Percentiles rank a stretch among this genome's conserved stretches.
Conservation (phyloP, 1,140 invertebrate species). For the Oreohelix idahoensis region DNA sequence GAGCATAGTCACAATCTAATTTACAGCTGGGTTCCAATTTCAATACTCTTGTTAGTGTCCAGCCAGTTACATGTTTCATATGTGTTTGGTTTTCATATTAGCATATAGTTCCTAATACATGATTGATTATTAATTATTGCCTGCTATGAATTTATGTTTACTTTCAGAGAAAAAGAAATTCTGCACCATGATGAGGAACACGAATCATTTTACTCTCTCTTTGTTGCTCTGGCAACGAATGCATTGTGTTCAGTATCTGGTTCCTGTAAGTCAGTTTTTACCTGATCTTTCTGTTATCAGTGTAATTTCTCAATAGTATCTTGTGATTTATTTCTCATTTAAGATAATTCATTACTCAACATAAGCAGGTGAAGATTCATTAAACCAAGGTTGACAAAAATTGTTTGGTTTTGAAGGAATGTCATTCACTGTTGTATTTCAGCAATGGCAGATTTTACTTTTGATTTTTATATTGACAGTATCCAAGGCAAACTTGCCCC, state of each 20-base stretch:
- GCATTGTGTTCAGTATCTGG: slow-evolving; percentile 81
- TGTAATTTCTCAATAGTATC: no score
- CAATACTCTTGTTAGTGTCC: background rate
- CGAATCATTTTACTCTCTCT: slow-evolving; percentile 84
- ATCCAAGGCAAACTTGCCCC: slow-evolving; percentile 77
- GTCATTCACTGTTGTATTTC: no score
- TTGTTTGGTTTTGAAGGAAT: no score
- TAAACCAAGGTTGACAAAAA: no score
- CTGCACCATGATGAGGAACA: slow-evolving; percentile 82
- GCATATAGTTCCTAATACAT: background rate
- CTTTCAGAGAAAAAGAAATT: slow-evolving; percentile 82
- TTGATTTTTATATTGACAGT: slow-evolving; percentile 73
- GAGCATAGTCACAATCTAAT: background rate
- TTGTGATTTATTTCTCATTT: no score
- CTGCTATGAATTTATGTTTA: background rate
- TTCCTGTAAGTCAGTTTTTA: slow-evolving; percentile 77
- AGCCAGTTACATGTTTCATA: background rate
- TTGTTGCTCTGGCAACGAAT: slow-evolving; percentile 83
- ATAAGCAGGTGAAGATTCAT: no score
- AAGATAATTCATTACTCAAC: no score
- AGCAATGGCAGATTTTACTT: no score
- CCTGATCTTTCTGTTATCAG: background rate
- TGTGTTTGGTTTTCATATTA: background rate
- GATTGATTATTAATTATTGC: background rate
- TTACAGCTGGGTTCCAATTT: no score